phyloP scores from a whole-genome alignment of 1,140 invertebrate species.

The Pantala flavescens region DNA sequence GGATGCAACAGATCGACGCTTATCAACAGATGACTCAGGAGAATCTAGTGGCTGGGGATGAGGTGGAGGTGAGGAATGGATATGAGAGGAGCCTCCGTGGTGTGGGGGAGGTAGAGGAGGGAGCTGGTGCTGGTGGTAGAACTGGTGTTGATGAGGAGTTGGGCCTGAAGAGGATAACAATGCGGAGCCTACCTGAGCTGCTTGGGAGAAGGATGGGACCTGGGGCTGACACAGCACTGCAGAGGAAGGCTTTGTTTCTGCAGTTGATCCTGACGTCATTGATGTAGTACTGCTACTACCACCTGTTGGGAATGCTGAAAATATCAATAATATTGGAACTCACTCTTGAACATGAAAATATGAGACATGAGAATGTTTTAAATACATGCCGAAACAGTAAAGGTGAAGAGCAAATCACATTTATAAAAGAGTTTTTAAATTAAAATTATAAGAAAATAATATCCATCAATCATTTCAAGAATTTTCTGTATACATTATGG shows the following conservation, averaged over 20 bases:
- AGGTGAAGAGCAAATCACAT: too few relatives aligned
- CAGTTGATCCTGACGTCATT: constrained; percentile 48
- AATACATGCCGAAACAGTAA: too few relatives aligned
- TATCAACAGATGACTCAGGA: constrained; percentile 52
- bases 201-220: not conserved
- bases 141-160: constrained; percentile 11
- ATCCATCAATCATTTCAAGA: too few relatives aligned
- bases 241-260: constrained; percentile 56
- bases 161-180: not conserved
- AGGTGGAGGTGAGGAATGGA: constrained; percentile 22
- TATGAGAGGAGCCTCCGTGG: constrained; percentile 23
- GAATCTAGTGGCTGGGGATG: constrained; percentile 38
- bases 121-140: not conserved
- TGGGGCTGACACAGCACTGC: constrained; percentile 42
- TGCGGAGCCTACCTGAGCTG: not conserved
- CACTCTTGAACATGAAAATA: not conserved
- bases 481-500: too few relatives aligned
- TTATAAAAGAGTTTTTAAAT: too few relatives aligned
- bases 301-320: constrained; percentile 16
- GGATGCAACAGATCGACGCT: constrained; percentile 58
- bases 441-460: too few relatives aligned
- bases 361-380: too few relatives aligned
- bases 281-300: constrained; percentile 47
- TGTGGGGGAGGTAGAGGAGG: constrained; percentile 6
- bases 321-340: not conserved